These are phyloP conservation scores for Forbesichthys papilliferus DNA, from an alignment of 2,113 vertebrate genomes.

Conservation along the genomic window DNA sequence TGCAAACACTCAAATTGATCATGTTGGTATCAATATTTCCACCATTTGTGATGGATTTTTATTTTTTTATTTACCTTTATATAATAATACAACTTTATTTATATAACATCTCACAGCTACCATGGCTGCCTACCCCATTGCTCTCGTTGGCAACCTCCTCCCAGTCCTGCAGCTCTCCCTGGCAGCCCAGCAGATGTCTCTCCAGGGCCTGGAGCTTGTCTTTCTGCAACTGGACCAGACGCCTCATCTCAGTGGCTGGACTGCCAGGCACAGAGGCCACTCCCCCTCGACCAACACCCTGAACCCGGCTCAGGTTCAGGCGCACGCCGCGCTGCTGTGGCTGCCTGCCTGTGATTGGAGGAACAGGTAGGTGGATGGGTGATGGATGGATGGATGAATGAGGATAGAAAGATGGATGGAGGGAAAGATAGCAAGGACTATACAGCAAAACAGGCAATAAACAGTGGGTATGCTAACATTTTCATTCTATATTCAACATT, in stretches of 20 bases:
- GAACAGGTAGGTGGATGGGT: neutral
- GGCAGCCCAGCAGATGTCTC: constrained; percentile 84
- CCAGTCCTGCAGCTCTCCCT: constrained; percentile 86
- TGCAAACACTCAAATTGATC: neutral
- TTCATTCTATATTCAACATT: no score
- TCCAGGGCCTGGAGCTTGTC: constrained; percentile 88
- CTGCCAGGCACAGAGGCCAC: constrained; percentile 53
- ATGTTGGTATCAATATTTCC: neutral
- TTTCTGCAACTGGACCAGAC: constrained; percentile 86
- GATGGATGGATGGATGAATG: constrained; percentile 5
- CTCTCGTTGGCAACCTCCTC: constrained; percentile 68
- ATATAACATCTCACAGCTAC: no score
- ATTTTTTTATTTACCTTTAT: no score
- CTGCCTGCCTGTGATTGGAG: constrained; percentile 65
- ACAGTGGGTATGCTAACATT: neutral
- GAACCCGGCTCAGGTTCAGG: constrained; percentile 56
- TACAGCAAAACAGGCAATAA: neutral
- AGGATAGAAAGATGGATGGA: neutral
- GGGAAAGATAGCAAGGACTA: neutral
- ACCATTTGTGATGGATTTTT: neutral
- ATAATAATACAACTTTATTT: no score
- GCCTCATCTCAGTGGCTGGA: constrained; percentile 82
- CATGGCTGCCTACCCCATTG: constrained; percentile 40
- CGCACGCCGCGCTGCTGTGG: constrained; percentile 51
- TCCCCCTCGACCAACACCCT: constrained; percentile 30